phyloP scores from a whole-genome alignment of 2,797 vertebrate species.

The Sebastes reedi region DNA sequence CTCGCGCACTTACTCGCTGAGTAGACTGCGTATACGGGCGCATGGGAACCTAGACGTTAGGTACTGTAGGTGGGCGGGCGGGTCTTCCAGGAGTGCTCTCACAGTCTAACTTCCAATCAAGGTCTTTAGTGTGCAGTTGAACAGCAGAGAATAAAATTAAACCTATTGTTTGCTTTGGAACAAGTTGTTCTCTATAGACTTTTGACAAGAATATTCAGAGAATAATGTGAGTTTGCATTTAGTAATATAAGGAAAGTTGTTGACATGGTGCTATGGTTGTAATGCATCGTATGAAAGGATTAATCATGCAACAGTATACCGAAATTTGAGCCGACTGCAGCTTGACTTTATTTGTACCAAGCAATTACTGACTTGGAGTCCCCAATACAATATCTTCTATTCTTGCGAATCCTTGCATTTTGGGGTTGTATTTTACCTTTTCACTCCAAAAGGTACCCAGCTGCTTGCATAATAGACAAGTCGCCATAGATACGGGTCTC shows the following conservation, averaged over 20 bases:
- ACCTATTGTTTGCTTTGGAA: background rate
- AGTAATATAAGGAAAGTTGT: background rate
- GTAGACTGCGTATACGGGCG: too few relatives aligned
- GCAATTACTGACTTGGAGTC: background rate
- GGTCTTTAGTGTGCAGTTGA: background rate
- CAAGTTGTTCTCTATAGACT: background rate
- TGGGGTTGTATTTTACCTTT: background rate
- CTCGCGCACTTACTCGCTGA: too few relatives aligned
- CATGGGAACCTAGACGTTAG: too few relatives aligned
- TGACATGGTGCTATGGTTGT: background rate
- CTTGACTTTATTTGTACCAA: background rate
- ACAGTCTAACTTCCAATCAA: background rate
- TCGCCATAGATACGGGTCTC: slow-evolving; percentile 9
- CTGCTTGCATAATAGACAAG: background rate
- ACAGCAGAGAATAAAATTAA: background rate
- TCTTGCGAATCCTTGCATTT: background rate
- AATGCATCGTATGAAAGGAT: background rate
- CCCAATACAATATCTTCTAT: background rate
- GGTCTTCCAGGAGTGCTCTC: background rate
- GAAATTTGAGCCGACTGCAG: background rate
- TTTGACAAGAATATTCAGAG: background rate
- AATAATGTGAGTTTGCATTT: background rate
- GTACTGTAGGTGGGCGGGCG: too few relatives aligned
- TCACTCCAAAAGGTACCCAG: background rate
- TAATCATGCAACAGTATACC: background rate